Percentiles rank a stretch among this genome's conserved stretches.
Conservation (phyloP, 1,140 invertebrate genomes). For the Cylas formicarius region DNA sequence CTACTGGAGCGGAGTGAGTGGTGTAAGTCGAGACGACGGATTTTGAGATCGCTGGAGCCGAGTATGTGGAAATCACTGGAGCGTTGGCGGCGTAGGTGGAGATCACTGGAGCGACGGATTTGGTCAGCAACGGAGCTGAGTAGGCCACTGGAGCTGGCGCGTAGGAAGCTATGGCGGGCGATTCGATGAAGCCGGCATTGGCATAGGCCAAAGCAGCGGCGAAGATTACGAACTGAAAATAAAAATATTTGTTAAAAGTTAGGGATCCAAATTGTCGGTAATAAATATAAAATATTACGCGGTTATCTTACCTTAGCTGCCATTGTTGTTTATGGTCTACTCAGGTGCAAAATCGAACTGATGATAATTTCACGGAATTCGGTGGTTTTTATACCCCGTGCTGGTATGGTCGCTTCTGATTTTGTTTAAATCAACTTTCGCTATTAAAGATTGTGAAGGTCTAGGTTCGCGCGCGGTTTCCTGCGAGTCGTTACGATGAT, state of each 20-base stretch:
- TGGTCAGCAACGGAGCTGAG: conserved; percentile 19
- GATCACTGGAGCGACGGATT: conserved; percentile 29
- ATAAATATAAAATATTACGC: too few relatives aligned
- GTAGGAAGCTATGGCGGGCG: conserved; percentile 18
- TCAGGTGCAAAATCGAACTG: too few relatives aligned
- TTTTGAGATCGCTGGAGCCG: conserved; percentile 44
- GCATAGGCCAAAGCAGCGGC: conserved; percentile 32
- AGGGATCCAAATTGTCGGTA: too few relatives aligned
- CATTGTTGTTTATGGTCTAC: too few relatives aligned
- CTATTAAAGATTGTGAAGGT: too few relatives aligned
- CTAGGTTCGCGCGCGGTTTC: too few relatives aligned
- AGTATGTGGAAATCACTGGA: conserved; percentile 36
- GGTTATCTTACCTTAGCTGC: too few relatives aligned
- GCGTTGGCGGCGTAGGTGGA: conserved; percentile 29
- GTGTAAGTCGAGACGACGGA: conserved; percentile 55
- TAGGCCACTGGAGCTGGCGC: conserved; percentile 20
- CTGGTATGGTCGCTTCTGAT: too few relatives aligned
- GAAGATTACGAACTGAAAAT: conserved; percentile 30
- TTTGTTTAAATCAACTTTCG: too few relatives aligned
- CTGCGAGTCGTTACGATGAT: too few relatives aligned
- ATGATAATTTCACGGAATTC: too few relatives aligned
- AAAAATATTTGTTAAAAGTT: conserved; percentile 6
- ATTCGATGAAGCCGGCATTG: conserved; percentile 29
- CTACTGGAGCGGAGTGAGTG: conserved; percentile 31
- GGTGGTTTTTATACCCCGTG: too few relatives aligned